These are phyloP conservation scores for Muscicapa striata DNA, from an alignment of 2,797 vertebrate species.

Conservation along the genomic window DNA sequence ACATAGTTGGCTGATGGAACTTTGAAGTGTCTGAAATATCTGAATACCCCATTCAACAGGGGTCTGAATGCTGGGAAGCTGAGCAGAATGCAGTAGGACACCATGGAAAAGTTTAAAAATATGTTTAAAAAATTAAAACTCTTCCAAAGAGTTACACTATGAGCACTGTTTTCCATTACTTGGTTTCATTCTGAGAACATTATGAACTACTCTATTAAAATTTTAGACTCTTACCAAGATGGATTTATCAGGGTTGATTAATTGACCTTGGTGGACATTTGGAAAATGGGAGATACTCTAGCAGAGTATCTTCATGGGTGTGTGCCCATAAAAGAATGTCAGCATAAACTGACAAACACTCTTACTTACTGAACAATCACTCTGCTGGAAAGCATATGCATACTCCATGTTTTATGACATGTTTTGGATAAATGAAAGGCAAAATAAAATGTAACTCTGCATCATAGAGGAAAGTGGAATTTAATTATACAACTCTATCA, in stretches of 20 bases:
- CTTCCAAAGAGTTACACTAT: neutral
- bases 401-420: neutral
- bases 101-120: neutral
- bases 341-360: neutral
- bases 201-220: slow-evolving; percentile 9
- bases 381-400: neutral
- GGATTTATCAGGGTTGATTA: neutral
- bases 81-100: neutral
- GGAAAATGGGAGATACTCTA: neutral
- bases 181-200: neutral
- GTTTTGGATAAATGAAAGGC: neutral
- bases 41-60: neutral
- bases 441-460: neutral
- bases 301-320: neutral
- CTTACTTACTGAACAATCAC: neutral
- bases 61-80: neutral
- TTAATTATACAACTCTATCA: neutral
- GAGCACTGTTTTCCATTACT: neutral
- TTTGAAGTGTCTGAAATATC: neutral
- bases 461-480: neutral
- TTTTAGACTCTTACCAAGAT: neutral
- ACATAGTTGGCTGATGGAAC: neutral
- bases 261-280: neutral
- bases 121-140: neutral
- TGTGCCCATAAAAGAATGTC: neutral